These are phyloP conservation scores for Neomonachus schauinslandi DNA, from an alignment of 2,113 vertebrate species.

Conservation along the genomic window DNA sequence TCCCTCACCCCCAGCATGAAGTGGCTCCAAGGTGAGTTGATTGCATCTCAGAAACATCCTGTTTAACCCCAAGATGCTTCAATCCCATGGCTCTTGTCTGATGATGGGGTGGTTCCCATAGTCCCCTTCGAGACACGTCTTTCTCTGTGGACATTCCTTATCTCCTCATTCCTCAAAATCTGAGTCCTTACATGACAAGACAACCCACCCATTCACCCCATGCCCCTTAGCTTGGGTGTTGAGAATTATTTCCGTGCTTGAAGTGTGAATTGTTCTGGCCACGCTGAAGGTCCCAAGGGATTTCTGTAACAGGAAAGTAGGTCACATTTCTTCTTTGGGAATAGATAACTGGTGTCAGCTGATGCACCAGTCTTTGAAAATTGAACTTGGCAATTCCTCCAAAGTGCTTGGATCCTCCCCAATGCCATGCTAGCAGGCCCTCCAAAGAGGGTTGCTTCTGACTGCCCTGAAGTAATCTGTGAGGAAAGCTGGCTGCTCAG, in stretches of 20 bases:
- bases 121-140: background rate
- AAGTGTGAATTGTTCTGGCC: background rate
- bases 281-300: background rate
- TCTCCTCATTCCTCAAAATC: background rate
- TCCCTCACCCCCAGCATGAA: background rate
- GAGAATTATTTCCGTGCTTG: background rate
- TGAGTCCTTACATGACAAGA: background rate
- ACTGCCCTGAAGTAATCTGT: background rate
- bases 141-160: background rate
- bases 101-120: background rate
- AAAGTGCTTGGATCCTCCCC: background rate
- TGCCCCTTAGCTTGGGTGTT: background rate
- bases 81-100: background rate
- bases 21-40: background rate
- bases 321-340: background rate
- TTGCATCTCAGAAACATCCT: background rate
- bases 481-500: conserved; percentile 50
- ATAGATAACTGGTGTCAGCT: background rate
- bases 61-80: background rate
- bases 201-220: background rate
- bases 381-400: conserved; percentile 58
- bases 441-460: background rate
- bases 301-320: background rate
- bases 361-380: background rate
- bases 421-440: background rate